These are phyloP conservation scores for Odontothrips loti DNA, from an alignment of 2,888 invertebrate genomes.

Conservation along the genomic window DNA sequence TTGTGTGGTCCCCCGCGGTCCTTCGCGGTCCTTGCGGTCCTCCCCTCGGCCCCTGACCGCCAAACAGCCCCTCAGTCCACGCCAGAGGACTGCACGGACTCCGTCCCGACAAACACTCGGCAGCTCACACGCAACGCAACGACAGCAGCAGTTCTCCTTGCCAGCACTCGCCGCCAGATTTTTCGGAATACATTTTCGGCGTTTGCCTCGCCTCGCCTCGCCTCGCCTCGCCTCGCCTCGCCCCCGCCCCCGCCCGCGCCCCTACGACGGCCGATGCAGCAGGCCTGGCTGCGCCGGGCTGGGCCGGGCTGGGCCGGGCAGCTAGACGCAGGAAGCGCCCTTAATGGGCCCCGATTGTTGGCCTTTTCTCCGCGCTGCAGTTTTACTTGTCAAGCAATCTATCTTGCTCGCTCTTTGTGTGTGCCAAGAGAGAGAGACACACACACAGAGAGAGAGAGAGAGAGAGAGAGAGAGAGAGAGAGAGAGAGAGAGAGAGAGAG, in stretches of 20 bases:
- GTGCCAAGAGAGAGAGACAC: neutral
- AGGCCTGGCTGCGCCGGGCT: neutral
- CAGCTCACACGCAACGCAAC: no score
- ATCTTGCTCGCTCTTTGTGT: constrained; percentile 20
- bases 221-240: neutral
- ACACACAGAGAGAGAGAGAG: neutral
- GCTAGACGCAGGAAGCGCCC: neutral
- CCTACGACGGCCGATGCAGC: neutral
- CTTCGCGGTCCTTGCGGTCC: no score
- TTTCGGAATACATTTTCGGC: no score
- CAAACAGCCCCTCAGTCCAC: no score
- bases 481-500: neutral
- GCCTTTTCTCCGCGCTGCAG: constrained; percentile 13
- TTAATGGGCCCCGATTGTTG: constrained; percentile 17
- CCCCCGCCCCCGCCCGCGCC: neutral
- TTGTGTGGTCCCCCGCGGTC: no score
- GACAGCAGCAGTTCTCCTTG: no score
- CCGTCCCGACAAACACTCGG: no score
- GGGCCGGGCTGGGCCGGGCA: no score
- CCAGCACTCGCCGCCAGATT: no score
- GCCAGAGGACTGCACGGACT: no score
- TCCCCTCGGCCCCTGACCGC: no score
- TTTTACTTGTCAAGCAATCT: constrained; percentile 23
- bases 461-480: neutral
- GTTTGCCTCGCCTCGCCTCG: no score